Base-by-base conservation (phyloP, 2,797 vertebrate species). In the Nyctalus aviator region DNA sequence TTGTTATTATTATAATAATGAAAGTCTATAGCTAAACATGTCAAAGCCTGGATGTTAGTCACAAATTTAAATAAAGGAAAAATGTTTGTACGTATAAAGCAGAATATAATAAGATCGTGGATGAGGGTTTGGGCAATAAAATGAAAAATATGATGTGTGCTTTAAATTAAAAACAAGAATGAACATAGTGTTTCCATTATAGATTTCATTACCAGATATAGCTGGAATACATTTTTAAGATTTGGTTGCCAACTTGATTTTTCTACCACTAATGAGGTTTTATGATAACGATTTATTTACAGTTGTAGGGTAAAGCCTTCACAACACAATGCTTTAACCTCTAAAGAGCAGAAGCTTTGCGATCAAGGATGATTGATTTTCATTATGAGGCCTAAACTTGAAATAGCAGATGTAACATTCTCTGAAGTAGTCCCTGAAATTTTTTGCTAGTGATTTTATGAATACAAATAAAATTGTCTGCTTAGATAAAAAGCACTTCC, bases 151-250 rank as follows among this genome's bases (percentile, higher is more conserved):
- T 11, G 6, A 76, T 37, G 32, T 88, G 35, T 73, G 41, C 35
- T 93, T 93, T 94, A 93, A 96, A 87, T 94, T 96, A 89, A 95
- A 94, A 93, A 75, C 14, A 87, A 81, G 57, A 88, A 95, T 46
- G 68, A 95, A 44, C 32, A 64, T 1, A 89, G 27, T 48, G 30
- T 37, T 83, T 75, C 59, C 48, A 69, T 94, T 83, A 76, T 77
- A 32, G 50, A n/a, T 79, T 25, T 72, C 77, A 94, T 94, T 91
- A 94, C 68, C 23, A 32, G 41, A 41, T 84, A 59, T 30, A 87
- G 57, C 46, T 91, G n/a, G 75, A 94, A 62, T 62, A 53, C 12
- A 62, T 48, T 89, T 84, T 73, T 41, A 84, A 79, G 85, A 62
- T 85, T 53, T 88, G 30, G 76, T 91, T 93, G 88, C 94, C 53